Conservation (phyloP, 1,140 invertebrate species). For the Diorhabda carinulata region DNA sequence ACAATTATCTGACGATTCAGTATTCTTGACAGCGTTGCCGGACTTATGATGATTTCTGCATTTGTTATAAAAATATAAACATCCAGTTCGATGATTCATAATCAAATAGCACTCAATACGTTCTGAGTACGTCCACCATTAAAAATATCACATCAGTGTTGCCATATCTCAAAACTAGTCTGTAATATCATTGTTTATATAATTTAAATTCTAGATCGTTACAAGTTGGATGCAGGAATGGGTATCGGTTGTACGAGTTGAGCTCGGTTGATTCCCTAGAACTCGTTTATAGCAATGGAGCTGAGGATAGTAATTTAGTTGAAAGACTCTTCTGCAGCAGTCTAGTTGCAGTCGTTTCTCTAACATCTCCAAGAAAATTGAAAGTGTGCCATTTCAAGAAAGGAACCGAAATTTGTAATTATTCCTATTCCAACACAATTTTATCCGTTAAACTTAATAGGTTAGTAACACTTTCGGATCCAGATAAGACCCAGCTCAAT, state of each 20-base stretch:
- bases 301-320: conserved; percentile 88
- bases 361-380: conserved; percentile 86
- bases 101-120: no score
- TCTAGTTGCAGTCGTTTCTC: conserved; percentile 90
- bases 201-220: conserved; percentile 67
- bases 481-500: no score
- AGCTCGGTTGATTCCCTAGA: conserved; percentile 81
- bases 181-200: no score
- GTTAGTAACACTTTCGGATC: conserved; percentile 51
- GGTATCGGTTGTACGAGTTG: conserved; percentile 85
- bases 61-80: no score
- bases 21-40: no score
- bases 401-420: conserved; percentile 97
- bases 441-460: conserved; percentile 94
- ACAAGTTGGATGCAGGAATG: conserved; percentile 83
- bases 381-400: conserved; percentile 98
- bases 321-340: conserved; percentile 96
- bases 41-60: no score
- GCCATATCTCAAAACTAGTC: no score
- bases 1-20: no score
- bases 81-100: no score
- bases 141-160: no score
- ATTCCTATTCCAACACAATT: conserved; percentile 97
- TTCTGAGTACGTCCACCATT: no score
- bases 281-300: conserved; percentile 78